Percentiles rank a stretch among this genome's conserved stretches.
Evolutionary conservation across 2,113 vertebrate species (phyloP).

Genomic region (Scomber japonicus): DNA sequence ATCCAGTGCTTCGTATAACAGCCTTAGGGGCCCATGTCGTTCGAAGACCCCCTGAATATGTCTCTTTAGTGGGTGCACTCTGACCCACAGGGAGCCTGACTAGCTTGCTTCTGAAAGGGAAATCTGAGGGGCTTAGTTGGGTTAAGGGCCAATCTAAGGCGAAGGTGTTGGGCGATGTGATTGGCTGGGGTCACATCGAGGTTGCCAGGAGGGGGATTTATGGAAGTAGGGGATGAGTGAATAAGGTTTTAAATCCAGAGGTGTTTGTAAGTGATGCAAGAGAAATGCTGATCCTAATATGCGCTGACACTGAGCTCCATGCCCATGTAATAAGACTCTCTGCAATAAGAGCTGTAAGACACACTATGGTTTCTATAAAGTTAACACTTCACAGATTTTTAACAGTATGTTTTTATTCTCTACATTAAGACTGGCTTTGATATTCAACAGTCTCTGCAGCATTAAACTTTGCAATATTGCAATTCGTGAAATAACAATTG

Average conservation of each 20-base stretch:
- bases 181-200: conserved; percentile 29
- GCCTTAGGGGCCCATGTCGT: conserved; percentile 8
- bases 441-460: not conserved
- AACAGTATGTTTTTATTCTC: not conserved
- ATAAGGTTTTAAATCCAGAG: conserved; percentile 26
- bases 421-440: not conserved
- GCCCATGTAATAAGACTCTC: not conserved
- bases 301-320: conserved; percentile 3
- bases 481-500: not conserved
- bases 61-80: conserved; percentile 37
- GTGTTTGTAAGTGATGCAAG: conserved; percentile 24
- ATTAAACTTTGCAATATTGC: not conserved
- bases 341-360: conserved; percentile 4
- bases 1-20: conserved; percentile 29
- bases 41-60: conserved; percentile 30
- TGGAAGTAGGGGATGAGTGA: conserved; percentile 2
- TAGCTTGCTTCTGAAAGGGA: conserved; percentile 20
- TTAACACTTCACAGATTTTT: not conserved
- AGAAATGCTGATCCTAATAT: conserved; percentile 38
- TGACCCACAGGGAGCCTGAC: conserved; percentile 39
- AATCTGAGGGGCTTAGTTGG: conserved; percentile 42
- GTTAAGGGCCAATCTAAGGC: conserved; percentile 33
- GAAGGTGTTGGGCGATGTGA: conserved; percentile 48
- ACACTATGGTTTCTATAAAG: conserved; percentile 9
- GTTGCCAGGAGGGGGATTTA: conserved; percentile 30